Conservation (phyloP, 2,797 vertebrate genomes). For the Somateria mollissima region DNA sequence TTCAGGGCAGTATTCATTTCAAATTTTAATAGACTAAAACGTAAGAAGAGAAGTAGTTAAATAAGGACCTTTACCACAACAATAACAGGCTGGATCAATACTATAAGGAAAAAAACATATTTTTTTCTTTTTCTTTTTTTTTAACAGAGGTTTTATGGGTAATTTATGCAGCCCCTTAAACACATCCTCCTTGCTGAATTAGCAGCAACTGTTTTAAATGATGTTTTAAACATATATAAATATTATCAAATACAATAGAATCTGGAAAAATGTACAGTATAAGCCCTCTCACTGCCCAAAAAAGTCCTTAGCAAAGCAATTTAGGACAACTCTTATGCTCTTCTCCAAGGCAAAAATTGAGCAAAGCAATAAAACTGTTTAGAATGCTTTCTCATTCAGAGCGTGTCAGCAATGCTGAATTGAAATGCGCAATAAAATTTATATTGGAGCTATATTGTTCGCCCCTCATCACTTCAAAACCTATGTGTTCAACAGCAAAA, state of each 20-base stretch:
- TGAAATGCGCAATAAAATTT: constrained; percentile 49
- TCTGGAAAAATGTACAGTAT: neutral
- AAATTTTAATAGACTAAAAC: neutral
- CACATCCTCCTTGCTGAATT: neutral
- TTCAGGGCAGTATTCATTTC: too few relatives aligned
- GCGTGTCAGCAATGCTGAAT: neutral
- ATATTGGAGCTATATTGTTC: constrained; percentile 18
- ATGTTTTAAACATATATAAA: too few relatives aligned
- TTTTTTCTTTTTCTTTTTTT: neutral
- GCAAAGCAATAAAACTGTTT: constrained; percentile 28
- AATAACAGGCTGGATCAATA: neutral
- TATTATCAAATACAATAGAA: neutral
- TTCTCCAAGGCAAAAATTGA: constrained; percentile 18
- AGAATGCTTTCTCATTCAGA: constrained; percentile 9
- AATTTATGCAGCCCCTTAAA: neutral
- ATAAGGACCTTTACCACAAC: neutral
- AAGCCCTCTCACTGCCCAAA: neutral
- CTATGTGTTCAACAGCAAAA: neutral
- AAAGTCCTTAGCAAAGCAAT: neutral
- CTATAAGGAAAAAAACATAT: neutral
- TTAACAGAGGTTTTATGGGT: neutral
- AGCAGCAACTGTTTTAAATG: neutral
- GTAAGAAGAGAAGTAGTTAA: neutral
- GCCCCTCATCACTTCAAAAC: constrained; percentile 10
- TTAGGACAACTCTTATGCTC: neutral